Evolutionary conservation across 2,113 vertebrate genomes (phyloP), one percentile per base, ranked within the genome.

Genomic region (Porphyrio hochstetteri): DNA sequence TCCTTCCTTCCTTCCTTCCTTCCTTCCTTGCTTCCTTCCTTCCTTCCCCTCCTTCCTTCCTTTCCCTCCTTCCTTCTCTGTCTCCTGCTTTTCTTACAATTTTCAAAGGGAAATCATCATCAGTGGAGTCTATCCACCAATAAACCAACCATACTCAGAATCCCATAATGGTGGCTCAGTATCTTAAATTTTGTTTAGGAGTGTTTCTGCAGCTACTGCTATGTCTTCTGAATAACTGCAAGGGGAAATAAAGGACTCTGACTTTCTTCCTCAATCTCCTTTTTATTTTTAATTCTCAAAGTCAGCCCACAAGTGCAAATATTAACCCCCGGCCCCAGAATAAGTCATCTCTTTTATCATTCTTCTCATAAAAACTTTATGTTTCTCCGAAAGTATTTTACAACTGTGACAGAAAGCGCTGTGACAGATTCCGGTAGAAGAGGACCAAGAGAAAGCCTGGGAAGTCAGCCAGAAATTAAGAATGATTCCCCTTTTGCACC

Each of bases 311-410:
- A 92, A 95, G 91, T 92, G 82, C 96, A 96, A 98, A 96, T 98
- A 97, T 98, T 97, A 98, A 97, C 95, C 96, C 96, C 82, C 55
- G 94, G 86, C 74, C 94, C 86, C 70, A 92, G 92, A 94, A 93
- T 76, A 97, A 97, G 93, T 97, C 24, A 97, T 97, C 79, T 82
- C 63, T 97, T 98, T 98, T 98, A 96, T 97, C 97, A 97, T 97
- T 97, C 94, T 96, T 97, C 97, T 98, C 97, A 98, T 98, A 98
- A 98, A 98, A 98, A 96, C 97, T 98, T 98, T 98, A 98, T 98
- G 97, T 97, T 98, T 98, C 98, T 98, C 98, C 6, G 82, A 97
- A 98, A 98, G 94, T 98, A 97, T 97, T 98, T 98, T 98, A 98
- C 96, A 98, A 64, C 96, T 82, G 93, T 98, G 97, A 97, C 97